These are phyloP conservation scores for Bungarus multicinctus DNA, from an alignment of 2,113 vertebrate species.

Conservation along the genomic window DNA sequence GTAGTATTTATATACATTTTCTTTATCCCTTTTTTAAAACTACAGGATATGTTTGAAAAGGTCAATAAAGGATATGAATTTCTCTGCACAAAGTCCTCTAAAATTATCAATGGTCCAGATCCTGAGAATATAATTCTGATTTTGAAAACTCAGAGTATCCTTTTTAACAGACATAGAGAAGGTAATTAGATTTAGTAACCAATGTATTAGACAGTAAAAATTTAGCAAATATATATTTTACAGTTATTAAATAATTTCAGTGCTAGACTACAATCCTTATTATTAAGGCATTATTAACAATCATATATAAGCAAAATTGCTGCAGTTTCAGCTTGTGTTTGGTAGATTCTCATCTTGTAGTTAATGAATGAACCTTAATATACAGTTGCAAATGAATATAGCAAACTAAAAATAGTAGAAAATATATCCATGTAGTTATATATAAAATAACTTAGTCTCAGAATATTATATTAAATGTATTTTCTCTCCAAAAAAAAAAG, in stretches of 20 bases:
- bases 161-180: slow-evolving; percentile 93
- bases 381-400: not conserved
- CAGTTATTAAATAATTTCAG: not conserved
- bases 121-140: slow-evolving; percentile 99
- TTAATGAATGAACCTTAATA: no score
- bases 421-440: not conserved
- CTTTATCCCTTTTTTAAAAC: slow-evolving; percentile 6
- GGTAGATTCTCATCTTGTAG: not conserved
- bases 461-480: not conserved
- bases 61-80: slow-evolving; percentile 99
- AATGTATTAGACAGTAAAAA: not conserved
- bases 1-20: not conserved
- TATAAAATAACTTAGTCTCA: not conserved
- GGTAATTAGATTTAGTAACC: slow-evolving; percentile 64
- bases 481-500: not conserved
- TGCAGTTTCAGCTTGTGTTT: not conserved
- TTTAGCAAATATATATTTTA: not conserved
- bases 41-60: slow-evolving; percentile 97
- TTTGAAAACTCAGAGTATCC: slow-evolving; percentile 96
- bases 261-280: not conserved
- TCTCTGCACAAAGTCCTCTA: slow-evolving; percentile 91
- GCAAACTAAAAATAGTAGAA: not conserved
- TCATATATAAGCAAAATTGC: not conserved
- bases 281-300: not conserved
- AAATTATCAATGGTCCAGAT: slow-evolving; percentile 90